These are phyloP conservation scores for Protomyctophum bolini DNA, from an alignment of 2,113 vertebrate genomes.

Conservation along the genomic window DNA sequence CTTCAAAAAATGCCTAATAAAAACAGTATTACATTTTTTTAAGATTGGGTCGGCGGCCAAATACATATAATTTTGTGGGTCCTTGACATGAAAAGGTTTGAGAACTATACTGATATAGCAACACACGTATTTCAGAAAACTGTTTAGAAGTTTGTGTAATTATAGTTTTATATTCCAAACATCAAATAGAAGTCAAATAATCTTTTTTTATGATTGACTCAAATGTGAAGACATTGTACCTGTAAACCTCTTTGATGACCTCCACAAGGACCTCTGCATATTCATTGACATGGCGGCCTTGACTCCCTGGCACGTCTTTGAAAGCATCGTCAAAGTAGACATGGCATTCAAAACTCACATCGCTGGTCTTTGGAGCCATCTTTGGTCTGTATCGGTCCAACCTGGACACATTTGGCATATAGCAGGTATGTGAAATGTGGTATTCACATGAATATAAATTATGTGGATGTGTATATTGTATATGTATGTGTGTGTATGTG, in stretches of 20 bases:
- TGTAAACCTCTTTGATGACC: conserved; percentile 60
- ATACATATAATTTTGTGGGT: background rate
- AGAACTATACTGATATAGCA: no score
- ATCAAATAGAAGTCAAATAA: background rate
- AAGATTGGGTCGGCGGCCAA: no score
- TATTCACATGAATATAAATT: no score
- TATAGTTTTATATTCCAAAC: no score
- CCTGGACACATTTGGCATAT: conserved; percentile 33
- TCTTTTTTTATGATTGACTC: background rate
- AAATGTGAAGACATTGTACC: conserved; percentile 38
- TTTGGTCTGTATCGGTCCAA: conserved; percentile 73
- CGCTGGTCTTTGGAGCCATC: fast-evolving
- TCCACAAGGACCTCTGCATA: conserved; percentile 53
- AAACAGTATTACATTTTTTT: no score
- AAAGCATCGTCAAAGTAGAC: conserved; percentile 74
- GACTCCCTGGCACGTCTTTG: conserved; percentile 13
- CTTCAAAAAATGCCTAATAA: no score
- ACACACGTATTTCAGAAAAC: no score
- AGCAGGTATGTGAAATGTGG: background rate
- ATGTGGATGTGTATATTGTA: no score
- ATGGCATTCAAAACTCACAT: conserved; percentile 68
- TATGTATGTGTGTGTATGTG: no score
- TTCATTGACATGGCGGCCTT: conserved; percentile 49
- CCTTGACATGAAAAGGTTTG: background rate
- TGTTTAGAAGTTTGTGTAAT: background rate